These are phyloP conservation scores for Suncus etruscus DNA, from an alignment of 2,113 vertebrate species.

Conservation along the genomic window DNA sequence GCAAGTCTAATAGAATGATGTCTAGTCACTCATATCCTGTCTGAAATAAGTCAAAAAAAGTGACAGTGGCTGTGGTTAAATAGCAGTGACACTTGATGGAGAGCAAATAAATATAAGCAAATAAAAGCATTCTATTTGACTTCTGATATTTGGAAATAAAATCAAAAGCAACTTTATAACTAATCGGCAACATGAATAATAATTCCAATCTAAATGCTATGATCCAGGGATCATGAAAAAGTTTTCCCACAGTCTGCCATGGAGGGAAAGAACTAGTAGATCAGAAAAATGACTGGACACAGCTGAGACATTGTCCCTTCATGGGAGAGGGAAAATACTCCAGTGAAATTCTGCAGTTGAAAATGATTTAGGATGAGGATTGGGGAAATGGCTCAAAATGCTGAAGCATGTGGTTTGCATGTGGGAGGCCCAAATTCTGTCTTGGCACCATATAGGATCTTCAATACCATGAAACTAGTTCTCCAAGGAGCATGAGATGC, in stretches of 20 bases:
- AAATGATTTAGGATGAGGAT: not conserved
- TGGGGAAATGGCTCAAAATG: too few relatives aligned
- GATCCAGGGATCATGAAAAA: not conserved
- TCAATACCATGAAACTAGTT: too few relatives aligned
- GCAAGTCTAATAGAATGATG: not conserved
- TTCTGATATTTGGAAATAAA: constrained; percentile 1
- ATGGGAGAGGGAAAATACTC: not conserved
- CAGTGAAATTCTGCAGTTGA: constrained; percentile 17
- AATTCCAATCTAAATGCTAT: not conserved
- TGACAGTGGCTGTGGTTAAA: not conserved
- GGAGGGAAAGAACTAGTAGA: not conserved
- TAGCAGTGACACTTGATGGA: constrained; percentile 11
- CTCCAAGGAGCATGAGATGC: too few relatives aligned
- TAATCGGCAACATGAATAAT: not conserved
- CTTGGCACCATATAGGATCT: too few relatives aligned
- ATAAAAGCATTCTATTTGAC: not conserved
- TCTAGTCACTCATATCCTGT: not conserved
- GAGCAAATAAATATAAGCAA: constrained; percentile 40
- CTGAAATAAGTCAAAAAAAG: not conserved
- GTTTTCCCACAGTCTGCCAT: not conserved
- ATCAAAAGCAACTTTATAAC: constrained; percentile 36
- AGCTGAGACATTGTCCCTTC: not conserved
- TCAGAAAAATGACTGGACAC: constrained; percentile 7
- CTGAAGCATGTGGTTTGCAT: not conserved
- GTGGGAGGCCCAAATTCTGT: too few relatives aligned